Conservation (phyloP, 64 coral and sea anemone genomes). For the Astreopora myriophthalma region DNA sequence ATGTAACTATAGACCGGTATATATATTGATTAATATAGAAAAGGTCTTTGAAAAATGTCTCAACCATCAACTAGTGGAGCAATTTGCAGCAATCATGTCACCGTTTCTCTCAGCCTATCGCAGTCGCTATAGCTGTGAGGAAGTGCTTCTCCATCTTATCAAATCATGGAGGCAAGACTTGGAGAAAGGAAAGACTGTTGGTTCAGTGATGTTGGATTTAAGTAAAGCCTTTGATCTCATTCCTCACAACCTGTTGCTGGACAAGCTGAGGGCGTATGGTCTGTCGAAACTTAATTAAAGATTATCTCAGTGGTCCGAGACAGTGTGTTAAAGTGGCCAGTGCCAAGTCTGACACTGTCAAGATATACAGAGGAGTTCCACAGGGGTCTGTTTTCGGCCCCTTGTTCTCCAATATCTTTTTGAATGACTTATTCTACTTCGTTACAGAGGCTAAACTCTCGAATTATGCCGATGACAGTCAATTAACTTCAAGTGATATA, state of each 20-base stretch:
- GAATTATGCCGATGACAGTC: no score
- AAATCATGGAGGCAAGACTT: not conserved
- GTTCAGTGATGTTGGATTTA: slow-evolving; percentile 13
- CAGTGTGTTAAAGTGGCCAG: not conserved
- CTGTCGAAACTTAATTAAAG: not conserved
- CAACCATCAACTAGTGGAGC: no score
- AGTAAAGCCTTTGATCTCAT: not conserved
- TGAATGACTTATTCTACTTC: not conserved
- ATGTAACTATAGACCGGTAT: no score
- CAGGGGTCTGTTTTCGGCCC: not conserved
- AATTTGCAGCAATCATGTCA: no score
- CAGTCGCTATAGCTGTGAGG: not conserved
- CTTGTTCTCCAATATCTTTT: not conserved
- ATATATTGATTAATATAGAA: no score
- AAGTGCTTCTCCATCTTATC: not conserved
- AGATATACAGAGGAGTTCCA: not conserved
- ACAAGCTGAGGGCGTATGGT: not conserved
- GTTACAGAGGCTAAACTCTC: not conserved
- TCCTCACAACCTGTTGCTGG: not conserved
- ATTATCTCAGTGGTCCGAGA: not conserved
- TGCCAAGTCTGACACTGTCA: not conserved
- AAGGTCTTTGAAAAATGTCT: no score
- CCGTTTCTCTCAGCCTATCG: no score
- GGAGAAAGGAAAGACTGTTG: not conserved
- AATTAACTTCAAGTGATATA: no score